Evolutionary conservation across 2,888 invertebrate genomes (phyloP).

Genomic region (Campoletis raptor): DNA sequence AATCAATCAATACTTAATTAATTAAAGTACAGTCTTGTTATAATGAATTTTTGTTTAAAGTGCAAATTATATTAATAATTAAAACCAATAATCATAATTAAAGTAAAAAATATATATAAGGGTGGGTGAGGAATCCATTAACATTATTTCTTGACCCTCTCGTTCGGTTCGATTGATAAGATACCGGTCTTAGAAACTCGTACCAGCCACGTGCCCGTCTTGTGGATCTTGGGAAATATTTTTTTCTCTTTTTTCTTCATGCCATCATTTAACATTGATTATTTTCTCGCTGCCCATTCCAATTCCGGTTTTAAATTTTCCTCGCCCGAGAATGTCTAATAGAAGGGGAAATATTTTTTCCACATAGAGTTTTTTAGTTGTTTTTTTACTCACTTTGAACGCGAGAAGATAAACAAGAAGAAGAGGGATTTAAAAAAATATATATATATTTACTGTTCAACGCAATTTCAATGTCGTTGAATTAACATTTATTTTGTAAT

Average conservation of each 20-base stretch:
- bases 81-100: background rate
- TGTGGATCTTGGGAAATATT: constrained; percentile 48
- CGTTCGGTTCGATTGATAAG: constrained; percentile 17
- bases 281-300: background rate
- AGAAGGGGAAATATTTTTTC: background rate
- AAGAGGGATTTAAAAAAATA: background rate
- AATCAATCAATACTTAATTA: background rate
- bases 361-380: background rate
- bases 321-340: background rate
- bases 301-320: background rate
- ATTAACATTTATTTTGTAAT: background rate
- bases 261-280: background rate
- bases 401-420: too few relatives aligned
- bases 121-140: background rate
- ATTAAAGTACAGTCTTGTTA: background rate
- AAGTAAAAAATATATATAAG: background rate
- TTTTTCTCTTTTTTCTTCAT: constrained; percentile 9
- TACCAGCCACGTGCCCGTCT: constrained; percentile 64
- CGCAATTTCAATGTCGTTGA: background rate
- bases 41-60: too few relatives aligned
- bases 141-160: constrained; percentile 15
- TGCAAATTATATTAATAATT: too few relatives aligned
- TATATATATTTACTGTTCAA: background rate
- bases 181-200: constrained; percentile 40
- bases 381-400: background rate